Base-by-base conservation (phyloP, 1,140 invertebrate genomes). In the Elymnias hypermnestra region DNA sequence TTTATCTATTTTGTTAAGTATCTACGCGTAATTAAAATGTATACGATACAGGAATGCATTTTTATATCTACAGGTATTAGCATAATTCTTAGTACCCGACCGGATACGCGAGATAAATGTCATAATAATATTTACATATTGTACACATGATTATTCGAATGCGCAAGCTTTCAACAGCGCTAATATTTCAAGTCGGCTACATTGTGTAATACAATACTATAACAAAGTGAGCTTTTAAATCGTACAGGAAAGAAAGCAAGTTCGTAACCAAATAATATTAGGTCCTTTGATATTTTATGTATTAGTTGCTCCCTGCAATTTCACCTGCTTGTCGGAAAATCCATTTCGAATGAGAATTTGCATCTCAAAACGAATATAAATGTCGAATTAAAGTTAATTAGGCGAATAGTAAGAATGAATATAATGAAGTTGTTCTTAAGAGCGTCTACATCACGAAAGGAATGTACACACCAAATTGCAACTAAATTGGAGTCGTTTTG, bases 1-100 rank as follows among this genome's bases (percentile, higher is more conserved):
- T 17, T 28, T 14, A 28, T 42, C 23, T 35, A 35, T 22, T 23
- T 25, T 28, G 37, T 37, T 36, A 25, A 40, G 35, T 45, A 58
- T 45, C 43, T 55, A 47, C 18, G 13, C 49, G 41, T 63, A 73
- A 77, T 77, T 71, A 72, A 68, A 71, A 63, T 12, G 47, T 35
- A 44, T 57, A 63, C 45, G 33, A 63, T 63, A 60, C 41, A 61
- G 60, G 50, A 44, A 25, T 33, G 38, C 4, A 19, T 13, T 33
- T 41, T 40, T 41, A 50, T 33, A 33, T 6, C 29, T 15, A 5
- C 13, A 8, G 9, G 13, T 33, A 61, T 65, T 68, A 63, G 44
- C 63, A 63, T 66, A 57, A 54, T 65, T 63, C 66, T 68, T 55
- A 66, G 63, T 64, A 48, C 47, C 56, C 57, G 63, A 60, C 63